Evolutionary conservation across 2,113 vertebrate species (phyloP), one percentile per base, ranked within the genome.

Genomic region (Cebus imitator): DNA sequence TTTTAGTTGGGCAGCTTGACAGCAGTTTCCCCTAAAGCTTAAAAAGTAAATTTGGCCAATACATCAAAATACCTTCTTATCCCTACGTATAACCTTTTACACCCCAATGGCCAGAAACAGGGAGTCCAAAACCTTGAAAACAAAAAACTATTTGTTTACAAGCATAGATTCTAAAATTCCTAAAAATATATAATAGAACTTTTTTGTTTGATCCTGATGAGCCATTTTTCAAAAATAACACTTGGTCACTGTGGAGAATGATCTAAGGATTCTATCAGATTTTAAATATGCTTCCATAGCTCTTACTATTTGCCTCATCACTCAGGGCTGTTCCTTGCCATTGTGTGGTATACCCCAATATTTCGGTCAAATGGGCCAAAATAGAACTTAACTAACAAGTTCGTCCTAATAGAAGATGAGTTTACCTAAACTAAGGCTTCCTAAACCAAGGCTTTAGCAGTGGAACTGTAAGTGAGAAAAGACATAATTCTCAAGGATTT

Each of bases 1-100:
- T 86, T 94, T 79, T 20, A 94, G 78, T 81, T 78, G 79, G 72
- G 90, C 87, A 82, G 57, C 75, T 89, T 96, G n/a, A 96, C 32
- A 95, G 61, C 58, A 89, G 12, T 78, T 94, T 12, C 61, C 61
- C 88, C 40, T 87, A 30, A 86, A 90, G 27, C 52, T 90, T 81
- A 45, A 94, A 87, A 43, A 94, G 70, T 27, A 76, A 68, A 92
- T 81, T 92, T 90, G 75, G 50, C 75, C 84, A 94, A n/a, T 76
- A 84, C 6, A 70, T 40, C 45, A 76, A 87, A 78, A 16, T 80
- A 76, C 40, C 64, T 91, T 89, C 50, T 25, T 73, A 20, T 76
- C 7, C 58, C 16, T 20, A 40, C 35, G 20, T 27, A 5, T 58
- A 72, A 9, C 23, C 35, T 37, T 86, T 91, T 52, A 21, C 17